These are phyloP conservation scores for Zosterops pallidus DNA, from an alignment of 2,113 vertebrate genomes.

Conservation along the genomic window DNA sequence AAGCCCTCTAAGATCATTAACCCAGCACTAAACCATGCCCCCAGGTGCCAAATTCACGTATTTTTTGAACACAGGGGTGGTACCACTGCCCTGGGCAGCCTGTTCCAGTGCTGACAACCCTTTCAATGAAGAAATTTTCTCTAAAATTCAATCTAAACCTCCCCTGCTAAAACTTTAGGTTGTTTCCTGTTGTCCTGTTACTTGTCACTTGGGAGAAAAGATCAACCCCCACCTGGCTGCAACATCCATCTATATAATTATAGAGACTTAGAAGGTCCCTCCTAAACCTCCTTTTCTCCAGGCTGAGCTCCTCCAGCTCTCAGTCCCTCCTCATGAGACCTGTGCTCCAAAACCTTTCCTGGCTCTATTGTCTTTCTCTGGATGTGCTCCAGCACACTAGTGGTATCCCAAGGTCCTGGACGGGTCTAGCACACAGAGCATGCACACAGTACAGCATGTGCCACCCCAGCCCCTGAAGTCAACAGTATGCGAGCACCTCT, in stretches of 20 bases:
- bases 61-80: too few species aligned
- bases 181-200: not conserved
- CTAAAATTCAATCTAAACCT: too few species aligned
- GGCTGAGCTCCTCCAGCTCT: not conserved
- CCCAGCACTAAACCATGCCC: too few species aligned
- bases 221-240: not conserved
- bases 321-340: not conserved
- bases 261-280: not conserved
- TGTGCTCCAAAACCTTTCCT: not conserved
- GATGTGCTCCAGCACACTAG: not conserved
- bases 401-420: not conserved
- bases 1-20: too few species aligned
- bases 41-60: too few species aligned
- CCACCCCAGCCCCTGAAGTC: not conserved
- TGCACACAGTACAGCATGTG: not conserved
- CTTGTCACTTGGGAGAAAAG: not conserved
- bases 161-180: not conserved
- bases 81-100: too few species aligned
- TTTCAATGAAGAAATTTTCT: too few species aligned
- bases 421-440: not conserved
- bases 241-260: not conserved
- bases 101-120: too few species aligned
- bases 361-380: not conserved
- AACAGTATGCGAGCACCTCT: not conserved
- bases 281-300: not conserved